Evolutionary conservation across 2,113 vertebrate genomes (phyloP).

Genomic region (Thalassarche chlororhynchos): DNA sequence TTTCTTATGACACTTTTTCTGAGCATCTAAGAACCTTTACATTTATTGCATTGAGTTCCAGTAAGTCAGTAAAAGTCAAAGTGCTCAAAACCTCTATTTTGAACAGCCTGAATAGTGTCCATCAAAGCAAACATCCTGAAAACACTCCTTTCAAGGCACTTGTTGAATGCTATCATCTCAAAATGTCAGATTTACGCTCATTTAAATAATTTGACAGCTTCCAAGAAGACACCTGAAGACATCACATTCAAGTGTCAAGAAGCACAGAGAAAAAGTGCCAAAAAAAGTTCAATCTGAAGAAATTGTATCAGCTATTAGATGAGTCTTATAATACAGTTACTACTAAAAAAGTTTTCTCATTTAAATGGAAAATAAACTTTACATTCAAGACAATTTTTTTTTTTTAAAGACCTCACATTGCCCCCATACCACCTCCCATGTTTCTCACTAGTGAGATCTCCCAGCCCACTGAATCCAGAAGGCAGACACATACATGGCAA

Average conservation of each 20-base stretch:
- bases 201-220: constrained; percentile 68
- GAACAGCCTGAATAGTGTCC: constrained; percentile 46
- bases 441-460: neutral
- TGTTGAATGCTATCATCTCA: neutral
- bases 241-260: constrained; percentile 48
- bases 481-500: neutral
- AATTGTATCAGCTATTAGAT: constrained; percentile 28
- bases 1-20: neutral
- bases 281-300: constrained; percentile 1
- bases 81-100: constrained; percentile 41
- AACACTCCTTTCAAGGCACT: neutral
- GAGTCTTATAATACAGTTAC: constrained; percentile 9
- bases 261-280: constrained; percentile 53
- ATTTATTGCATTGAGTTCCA: neutral
- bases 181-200: constrained; percentile 43
- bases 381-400: neutral
- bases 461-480: neutral
- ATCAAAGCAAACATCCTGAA: constrained; percentile 28
- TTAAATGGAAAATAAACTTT: constrained; percentile 46
- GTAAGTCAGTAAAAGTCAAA: constrained; percentile 16
- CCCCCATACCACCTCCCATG: neutral
- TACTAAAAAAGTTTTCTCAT: neutral
- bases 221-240: constrained; percentile 15
- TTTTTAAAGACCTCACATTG: neutral
- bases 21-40: neutral